Base-by-base conservation (phyloP, 2,113 vertebrate species). In the Copsychus sechellarum region DNA sequence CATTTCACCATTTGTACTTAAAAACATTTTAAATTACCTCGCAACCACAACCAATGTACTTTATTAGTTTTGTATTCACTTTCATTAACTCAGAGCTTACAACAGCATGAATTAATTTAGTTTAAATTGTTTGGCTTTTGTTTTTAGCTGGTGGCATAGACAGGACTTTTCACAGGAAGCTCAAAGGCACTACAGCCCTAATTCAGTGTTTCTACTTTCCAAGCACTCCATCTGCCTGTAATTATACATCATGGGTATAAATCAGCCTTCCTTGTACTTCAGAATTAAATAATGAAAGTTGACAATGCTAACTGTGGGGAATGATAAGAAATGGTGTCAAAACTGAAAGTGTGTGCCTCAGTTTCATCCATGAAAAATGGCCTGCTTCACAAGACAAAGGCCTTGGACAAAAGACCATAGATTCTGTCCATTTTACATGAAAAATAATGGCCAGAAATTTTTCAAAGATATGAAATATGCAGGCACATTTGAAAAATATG, bases 301-400 rank as follows among this genome's bases (percentile, higher is more conserved):
- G 82, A 84, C 91, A 96, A 62, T 88, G 83, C 92, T 84, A 94
- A 94, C 94, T 90, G 88, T 80, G 90, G 47, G 58, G 88, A 96
- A 95, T 28, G 95, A 97, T 97, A 91, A 93, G 93, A 95, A 93
- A 76, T 36, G 72, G 85, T 92, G 91, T 95, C 92, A 93, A 94
- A 96, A 95, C 80, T 89, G 82, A 14, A 70, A 93, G 31, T 79
- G 65, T 76, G 54, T 94, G 92, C 91, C 93, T 96, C 85, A 93
- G 92, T 96, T 93, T 92, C 80, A 67, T 93, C 95, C 78, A 82
- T 97, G 96, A 97, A 96, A 96, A 97, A 97, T 95, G 88, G 57
- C 86, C 91, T 93, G 83, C 85, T 94, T 92, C 82, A 48, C 77
- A 66, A 93, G 88, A 96, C 97, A 97, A 97, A 96, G 93, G 90